These are phyloP conservation scores for Zapus hudsonius DNA, from an alignment of 2,113 vertebrate species.

Conservation along the genomic window DNA sequence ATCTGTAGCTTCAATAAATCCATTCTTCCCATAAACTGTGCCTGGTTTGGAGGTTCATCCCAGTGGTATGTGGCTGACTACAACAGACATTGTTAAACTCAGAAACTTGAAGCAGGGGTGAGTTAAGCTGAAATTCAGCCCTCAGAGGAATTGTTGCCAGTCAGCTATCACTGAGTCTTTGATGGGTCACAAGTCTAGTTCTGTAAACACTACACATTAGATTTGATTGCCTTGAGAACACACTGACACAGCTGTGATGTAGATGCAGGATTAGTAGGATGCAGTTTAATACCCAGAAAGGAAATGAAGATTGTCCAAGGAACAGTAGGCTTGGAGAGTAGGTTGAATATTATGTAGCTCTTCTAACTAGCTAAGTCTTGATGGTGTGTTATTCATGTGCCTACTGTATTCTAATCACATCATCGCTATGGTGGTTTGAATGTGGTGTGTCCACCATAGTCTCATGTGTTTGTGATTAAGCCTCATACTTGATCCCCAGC, in stretches of 20 bases:
- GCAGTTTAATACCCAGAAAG: not conserved
- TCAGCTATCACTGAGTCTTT: not conserved
- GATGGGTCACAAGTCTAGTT: not conserved
- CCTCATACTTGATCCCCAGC: too few species aligned
- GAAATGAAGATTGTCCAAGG: not conserved
- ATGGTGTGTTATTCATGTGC: too few species aligned
- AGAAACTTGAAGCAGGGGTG: not conserved
- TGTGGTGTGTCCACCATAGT: too few species aligned
- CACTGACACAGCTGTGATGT: too few species aligned
- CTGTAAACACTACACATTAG: not conserved
- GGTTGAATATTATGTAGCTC: not conserved
- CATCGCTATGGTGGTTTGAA: too few species aligned
- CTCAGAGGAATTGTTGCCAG: not conserved
- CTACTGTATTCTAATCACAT: not conserved
- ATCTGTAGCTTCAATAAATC: too few species aligned
- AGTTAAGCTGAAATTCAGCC: not conserved
- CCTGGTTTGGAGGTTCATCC: too few species aligned
- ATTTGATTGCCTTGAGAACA: not conserved
- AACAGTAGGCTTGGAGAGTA: not conserved
- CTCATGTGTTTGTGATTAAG: too few species aligned
- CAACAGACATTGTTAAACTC: not conserved
- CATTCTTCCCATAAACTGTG: too few species aligned
- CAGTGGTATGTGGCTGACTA: too few species aligned
- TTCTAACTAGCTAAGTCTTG: not conserved
- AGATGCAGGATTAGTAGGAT: not conserved